Percentiles rank a stretch among this genome's conserved stretches.
Conservation (phyloP, 1,140 invertebrate species). For the Trichonephila clavata region DNA sequence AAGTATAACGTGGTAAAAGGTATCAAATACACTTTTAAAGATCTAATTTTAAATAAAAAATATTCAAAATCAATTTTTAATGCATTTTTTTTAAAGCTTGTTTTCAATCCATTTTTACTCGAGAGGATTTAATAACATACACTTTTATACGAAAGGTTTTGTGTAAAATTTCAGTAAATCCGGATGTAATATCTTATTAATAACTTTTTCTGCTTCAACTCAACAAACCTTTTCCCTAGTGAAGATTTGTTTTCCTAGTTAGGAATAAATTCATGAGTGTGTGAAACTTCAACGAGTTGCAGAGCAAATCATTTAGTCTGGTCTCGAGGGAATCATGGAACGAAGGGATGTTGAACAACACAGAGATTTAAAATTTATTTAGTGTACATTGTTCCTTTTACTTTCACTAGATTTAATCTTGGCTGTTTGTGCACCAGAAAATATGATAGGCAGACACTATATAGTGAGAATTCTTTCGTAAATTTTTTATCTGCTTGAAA, state of each 20-base stretch:
- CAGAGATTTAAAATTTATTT: conserved; percentile 68
- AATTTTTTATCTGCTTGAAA: not conserved
- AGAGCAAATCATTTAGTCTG: conserved; percentile 57
- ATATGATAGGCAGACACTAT: not conserved
- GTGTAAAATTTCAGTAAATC: not conserved
- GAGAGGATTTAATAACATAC: not conserved
- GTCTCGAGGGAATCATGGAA: not conserved
- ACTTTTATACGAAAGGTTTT: not conserved
- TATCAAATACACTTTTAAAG: too few relatives aligned
- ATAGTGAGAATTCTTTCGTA: not conserved
- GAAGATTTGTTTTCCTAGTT: conserved; percentile 12
- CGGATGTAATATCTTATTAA: conserved; percentile 21
- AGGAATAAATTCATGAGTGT: conserved; percentile 44
- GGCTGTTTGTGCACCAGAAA: too few relatives aligned
- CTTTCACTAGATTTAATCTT: conserved; percentile 8
- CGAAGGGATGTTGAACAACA: not conserved
- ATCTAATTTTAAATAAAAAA: too few relatives aligned
- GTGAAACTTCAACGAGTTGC: conserved; percentile 21
- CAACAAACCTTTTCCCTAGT: not conserved
- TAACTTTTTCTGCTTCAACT: conserved; percentile 9
- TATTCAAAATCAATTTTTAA: too few relatives aligned
- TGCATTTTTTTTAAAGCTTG: too few relatives aligned
- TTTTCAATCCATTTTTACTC: not conserved
- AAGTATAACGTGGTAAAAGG: too few relatives aligned
- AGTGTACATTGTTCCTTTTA: conserved; percentile 17